These are phyloP conservation scores for Machimus rusticus DNA, from an alignment of 2,888 invertebrate genomes.

Conservation along the genomic window DNA sequence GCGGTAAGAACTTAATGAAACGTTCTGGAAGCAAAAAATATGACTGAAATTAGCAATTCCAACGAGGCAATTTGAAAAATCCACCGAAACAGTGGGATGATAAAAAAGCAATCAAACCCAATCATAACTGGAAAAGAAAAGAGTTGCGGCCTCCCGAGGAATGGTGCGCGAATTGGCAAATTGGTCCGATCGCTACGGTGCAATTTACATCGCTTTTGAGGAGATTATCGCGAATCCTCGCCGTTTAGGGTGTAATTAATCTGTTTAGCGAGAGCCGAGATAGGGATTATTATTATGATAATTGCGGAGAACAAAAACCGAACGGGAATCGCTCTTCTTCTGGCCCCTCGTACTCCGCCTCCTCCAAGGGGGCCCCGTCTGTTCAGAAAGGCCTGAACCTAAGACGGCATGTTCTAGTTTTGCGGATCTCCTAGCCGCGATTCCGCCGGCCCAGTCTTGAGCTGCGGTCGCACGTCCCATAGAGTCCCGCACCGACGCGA, in stretches of 20 bases:
- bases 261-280: not conserved
- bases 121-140: not conserved
- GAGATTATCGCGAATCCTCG: not conserved
- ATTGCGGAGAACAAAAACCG: not conserved
- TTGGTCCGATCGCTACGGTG: not conserved
- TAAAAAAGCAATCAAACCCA: not conserved
- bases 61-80: not conserved
- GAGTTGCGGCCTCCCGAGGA: not conserved
- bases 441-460: not conserved
- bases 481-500: not conserved
- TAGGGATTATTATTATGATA: slow-evolving; percentile 4
- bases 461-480: not conserved
- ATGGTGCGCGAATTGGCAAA: not conserved
- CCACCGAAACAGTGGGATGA: not conserved
- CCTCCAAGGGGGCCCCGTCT: not conserved
- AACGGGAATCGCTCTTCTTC: not conserved
- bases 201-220: not conserved
- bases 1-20: not conserved
- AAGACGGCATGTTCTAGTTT: slow-evolving; percentile 6
- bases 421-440: not conserved
- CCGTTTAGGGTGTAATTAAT: not conserved
- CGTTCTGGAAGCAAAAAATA: not conserved
- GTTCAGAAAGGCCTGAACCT: not conserved
- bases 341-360: not conserved
- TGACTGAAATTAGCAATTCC: not conserved